These are phyloP conservation scores for Hoplostethus mediterraneus DNA, from an alignment of 2,797 vertebrate genomes.

Conservation along the genomic window DNA sequence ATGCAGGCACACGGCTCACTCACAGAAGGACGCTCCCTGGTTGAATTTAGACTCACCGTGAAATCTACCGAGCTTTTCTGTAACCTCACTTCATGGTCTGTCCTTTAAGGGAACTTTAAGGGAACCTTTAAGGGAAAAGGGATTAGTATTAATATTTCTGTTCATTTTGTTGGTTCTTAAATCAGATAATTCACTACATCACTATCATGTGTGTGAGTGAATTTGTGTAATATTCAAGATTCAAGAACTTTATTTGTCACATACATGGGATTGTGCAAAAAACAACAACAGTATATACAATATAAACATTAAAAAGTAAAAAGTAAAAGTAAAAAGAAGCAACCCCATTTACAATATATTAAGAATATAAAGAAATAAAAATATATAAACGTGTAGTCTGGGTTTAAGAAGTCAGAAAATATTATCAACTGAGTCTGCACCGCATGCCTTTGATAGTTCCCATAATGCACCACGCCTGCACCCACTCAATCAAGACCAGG, in stretches of 20 bases:
- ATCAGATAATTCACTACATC: neutral
- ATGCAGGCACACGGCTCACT: slow-evolving; percentile 41
- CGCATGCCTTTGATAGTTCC: no score
- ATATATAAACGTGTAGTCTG: no score
- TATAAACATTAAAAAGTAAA: no score
- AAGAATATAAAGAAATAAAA: no score
- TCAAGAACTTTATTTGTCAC: no score
- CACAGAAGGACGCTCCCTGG: slow-evolving; percentile 55
- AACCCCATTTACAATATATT: no score
- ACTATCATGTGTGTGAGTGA: neutral
- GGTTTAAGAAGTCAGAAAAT: no score
- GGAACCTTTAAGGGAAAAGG: neutral
- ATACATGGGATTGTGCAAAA: no score
- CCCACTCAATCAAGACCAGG: no score
- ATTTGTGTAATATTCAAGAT: neutral
- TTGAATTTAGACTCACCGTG: slow-evolving; percentile 52
- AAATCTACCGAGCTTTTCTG: slow-evolving; percentile 53
- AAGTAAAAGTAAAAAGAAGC: no score
- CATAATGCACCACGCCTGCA: no score
- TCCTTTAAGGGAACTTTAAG: neutral
- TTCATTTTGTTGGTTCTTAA: neutral
- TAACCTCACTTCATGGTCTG: slow-evolving; percentile 43
- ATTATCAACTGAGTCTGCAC: neutral
- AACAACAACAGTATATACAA: no score
- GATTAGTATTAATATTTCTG: neutral